Conservation (phyloP, 1,140 invertebrate genomes). For the Drosophila nannoptera region DNA sequence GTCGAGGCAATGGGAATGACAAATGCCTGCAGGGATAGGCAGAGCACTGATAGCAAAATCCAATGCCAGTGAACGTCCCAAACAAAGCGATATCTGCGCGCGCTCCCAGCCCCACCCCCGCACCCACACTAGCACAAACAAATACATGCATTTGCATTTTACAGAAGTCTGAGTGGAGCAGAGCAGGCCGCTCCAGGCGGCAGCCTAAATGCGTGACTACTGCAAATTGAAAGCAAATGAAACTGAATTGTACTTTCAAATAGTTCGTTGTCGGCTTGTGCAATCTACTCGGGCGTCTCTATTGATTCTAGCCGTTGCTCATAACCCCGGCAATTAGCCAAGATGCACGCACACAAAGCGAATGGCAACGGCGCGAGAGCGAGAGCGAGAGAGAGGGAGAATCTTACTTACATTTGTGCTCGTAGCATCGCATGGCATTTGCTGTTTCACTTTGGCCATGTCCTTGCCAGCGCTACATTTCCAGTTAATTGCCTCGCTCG, state of each 20-base stretch:
- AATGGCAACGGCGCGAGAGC: background rate
- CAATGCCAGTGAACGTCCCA: conserved; percentile 11
- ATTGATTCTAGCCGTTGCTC: conserved; percentile 42
- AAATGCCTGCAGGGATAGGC: conserved; percentile 29
- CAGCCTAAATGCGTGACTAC: conserved; percentile 54
- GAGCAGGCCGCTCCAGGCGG: conserved; percentile 25
- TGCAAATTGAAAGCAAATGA: conserved; percentile 74
- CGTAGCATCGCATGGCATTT: conserved; percentile 74
- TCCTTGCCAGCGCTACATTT: conserved; percentile 71
- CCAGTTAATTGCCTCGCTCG: conserved; percentile 71
- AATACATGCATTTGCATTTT: background rate
- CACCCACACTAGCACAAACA: conserved; percentile 6
- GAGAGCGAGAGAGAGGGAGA: too few relatives aligned
- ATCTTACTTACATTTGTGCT: conserved; percentile 73
- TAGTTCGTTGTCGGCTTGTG: conserved; percentile 1
- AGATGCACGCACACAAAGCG: conserved; percentile 30
- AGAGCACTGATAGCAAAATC: conserved; percentile 2
- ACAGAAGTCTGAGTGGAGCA: background rate
- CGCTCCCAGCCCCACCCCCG: background rate
- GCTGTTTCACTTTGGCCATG: conserved; percentile 75
- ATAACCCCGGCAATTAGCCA: conserved; percentile 64
- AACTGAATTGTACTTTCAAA: conserved; percentile 46
- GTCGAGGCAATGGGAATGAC: conserved; percentile 26
- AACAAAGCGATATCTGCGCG: background rate
- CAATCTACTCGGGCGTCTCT: conserved; percentile 13